Evolutionary conservation across 30 jellyfish, hydroid and myxozoan species (phyloP), one percentile per base, ranked within the genome.

Genomic region (Rhopilema esculentum): DNA sequence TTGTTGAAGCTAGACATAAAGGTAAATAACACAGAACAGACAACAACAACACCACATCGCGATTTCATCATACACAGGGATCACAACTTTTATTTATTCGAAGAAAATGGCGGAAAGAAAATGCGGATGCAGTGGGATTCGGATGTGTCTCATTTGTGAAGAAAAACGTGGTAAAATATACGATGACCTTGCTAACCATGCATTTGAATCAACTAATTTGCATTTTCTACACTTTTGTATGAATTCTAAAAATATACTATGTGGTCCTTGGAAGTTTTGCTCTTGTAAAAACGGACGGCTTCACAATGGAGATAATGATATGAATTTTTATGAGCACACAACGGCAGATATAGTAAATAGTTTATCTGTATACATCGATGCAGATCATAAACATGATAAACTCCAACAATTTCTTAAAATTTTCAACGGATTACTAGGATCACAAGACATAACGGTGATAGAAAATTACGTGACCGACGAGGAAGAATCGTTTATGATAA

Each of bases 41-140:
- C 8, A 28, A 78, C 69, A 49, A 65, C 68, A 52, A 30, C 88
- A 52, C 25, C 88, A 49, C 30, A 23, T n/a, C n/a, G n/a, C n/a
- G 1, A 66, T 66, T 66, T 20, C 22, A 23, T 6, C 50, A 66
- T 23, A 23, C 51, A 66, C 30, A 66, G 33, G 50, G 30, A 66
- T 66, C 33, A 66, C 50, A 28, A 9, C 21, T 40, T 40, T 12
- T 2, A 40, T 40, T 40, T 40, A 40, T 19, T 61, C 27, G n/a
- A n/a, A n/a, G n/a, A 76, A 32, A 27, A 87, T 87, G 96, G 96
- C 84, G 57, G 74, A 66, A 17, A 25, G 26, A 24, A 32, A 0
- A 29, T 91, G 97, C 61, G 97, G 90, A 9, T 91, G 97, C 67
- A 91, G 82, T 51, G 97, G 97, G 27, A 85, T 91, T 30, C 80